phyloP scores from a whole-genome alignment of 1,140 invertebrate species.

The Megathymus violae region DNA sequence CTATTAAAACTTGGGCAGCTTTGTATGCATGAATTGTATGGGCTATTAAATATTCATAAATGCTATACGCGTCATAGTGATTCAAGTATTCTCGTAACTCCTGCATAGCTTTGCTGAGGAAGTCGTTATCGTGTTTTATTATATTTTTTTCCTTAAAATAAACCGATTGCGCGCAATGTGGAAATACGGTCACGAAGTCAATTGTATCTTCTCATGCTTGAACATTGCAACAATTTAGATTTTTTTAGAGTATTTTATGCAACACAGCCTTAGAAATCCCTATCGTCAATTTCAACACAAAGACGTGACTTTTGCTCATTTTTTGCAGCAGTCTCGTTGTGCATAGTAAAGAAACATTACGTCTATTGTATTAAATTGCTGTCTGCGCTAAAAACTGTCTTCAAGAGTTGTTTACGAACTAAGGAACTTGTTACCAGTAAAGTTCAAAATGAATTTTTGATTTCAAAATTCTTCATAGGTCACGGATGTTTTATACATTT shows the following conservation, averaged over 20 bases:
- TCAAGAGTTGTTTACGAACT: not conserved
- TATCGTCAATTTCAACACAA: not conserved
- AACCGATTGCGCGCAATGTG: not conserved
- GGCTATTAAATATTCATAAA: constrained; percentile 28
- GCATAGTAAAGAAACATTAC: not conserved
- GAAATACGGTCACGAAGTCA: constrained; percentile 4
- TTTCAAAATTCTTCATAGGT: too few species aligned
- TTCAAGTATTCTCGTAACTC: constrained; percentile 32
- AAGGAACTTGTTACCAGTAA: not conserved
- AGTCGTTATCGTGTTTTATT: constrained; percentile 16
- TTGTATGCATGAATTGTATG: constrained; percentile 24
- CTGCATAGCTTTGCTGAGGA: constrained; percentile 22
- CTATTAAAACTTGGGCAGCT: constrained; percentile 14
- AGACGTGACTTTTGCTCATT: constrained; percentile 9
- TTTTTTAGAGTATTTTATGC: not conserved
- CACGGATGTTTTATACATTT: too few species aligned
- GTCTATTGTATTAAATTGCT: not conserved
- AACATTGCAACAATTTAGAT: not conserved
- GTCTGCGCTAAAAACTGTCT: not conserved
- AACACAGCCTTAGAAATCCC: not conserved
- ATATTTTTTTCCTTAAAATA: constrained; percentile 11
- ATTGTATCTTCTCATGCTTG: not conserved
- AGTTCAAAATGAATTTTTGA: too few species aligned
- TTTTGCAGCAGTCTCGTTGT: not conserved
- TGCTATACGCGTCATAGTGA: constrained; percentile 23